Percentiles rank a stretch among this genome's conserved stretches.
phyloP scores from a whole-genome alignment of 2,797 vertebrate species.

The Iguana delicatissima region DNA sequence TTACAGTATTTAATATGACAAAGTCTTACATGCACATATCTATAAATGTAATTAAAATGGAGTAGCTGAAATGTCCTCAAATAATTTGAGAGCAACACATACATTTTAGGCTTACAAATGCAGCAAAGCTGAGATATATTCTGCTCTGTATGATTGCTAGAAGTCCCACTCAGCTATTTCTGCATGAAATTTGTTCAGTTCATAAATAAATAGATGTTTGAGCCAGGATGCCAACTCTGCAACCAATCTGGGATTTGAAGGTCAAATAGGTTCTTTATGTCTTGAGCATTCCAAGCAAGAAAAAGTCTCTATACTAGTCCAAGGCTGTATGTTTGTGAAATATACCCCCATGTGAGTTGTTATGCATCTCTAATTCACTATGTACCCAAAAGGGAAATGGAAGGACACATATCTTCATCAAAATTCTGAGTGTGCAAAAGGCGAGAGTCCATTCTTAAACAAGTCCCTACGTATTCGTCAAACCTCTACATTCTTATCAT shows the following conservation, averaged over 20 bases:
- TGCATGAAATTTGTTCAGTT: slow-evolving; percentile 26
- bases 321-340: slow-evolving; percentile 1
- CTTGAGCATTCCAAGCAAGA: not conserved
- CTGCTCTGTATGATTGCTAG: not conserved
- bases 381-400: not conserved
- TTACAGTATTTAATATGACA: not conserved
- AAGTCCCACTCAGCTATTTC: slow-evolving; percentile 32
- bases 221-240: slow-evolving; percentile 23
- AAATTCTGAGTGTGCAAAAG: not conserved
- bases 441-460: not conserved
- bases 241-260: slow-evolving; percentile 33
- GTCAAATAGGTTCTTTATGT: not conserved
- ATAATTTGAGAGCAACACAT: slow-evolving; percentile 28
- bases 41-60: not conserved
- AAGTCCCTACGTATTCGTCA: not conserved
- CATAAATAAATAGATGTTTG: slow-evolving; percentile 33
- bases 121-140: not conserved
- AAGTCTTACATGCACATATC: not conserved
- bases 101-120: slow-evolving; percentile 21
- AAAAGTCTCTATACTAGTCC: not conserved
- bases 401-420: not conserved
- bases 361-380: not conserved
- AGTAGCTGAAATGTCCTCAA: not conserved
- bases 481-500: not conserved
- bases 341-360: not conserved